Percentiles rank a stretch among this genome's conserved stretches.
Evolutionary conservation across 2,888 invertebrate genomes (phyloP).

Genomic region (Cheilosia vernalis): DNA sequence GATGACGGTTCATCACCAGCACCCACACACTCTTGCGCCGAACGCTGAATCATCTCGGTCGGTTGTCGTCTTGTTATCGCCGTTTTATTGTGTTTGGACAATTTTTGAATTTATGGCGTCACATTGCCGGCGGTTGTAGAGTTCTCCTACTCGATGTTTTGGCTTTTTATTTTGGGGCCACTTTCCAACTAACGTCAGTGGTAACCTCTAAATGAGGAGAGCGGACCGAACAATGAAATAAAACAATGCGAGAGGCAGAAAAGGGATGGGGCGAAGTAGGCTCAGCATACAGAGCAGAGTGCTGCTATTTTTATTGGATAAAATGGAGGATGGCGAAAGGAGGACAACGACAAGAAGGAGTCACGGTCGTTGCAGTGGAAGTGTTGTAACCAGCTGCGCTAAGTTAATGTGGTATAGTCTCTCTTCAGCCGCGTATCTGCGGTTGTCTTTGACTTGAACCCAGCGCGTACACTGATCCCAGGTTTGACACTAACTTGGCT

Average conservation of each 20-base stretch:
- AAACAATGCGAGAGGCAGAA: constrained; percentile 5
- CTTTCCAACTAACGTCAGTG: constrained; percentile 67
- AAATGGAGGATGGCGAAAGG: constrained; percentile 5
- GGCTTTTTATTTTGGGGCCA: constrained; percentile 11
- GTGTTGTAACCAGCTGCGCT: constrained; percentile 31
- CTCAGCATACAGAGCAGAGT: not conserved
- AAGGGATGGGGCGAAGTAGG: constrained; percentile 15
- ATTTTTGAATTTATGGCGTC: constrained; percentile 63
- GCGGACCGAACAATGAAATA: constrained; percentile 37
- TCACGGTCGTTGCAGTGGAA: constrained; percentile 54
- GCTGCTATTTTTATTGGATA: constrained; percentile 38
- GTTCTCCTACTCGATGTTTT: not conserved
- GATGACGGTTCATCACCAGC: constrained; percentile 1
- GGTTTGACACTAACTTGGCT: constrained; percentile 38
- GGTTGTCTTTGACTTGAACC: constrained; percentile 11
- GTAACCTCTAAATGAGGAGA: constrained; percentile 54
- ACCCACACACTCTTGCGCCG: constrained; percentile 27
- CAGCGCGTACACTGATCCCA: constrained; percentile 43
- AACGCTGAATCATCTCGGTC: constrained; percentile 54
- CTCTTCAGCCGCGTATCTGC: too few species aligned
- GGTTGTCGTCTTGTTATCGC: constrained; percentile 10
- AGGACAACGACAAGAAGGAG: constrained; percentile 40
- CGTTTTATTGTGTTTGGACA: constrained; percentile 40
- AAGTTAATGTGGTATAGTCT: constrained; percentile 3
- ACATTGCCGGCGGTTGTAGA: constrained; percentile 53